Evolutionary conservation across 2,888 invertebrate species (phyloP).

Genomic region (Silvanus unidentatus): DNA sequence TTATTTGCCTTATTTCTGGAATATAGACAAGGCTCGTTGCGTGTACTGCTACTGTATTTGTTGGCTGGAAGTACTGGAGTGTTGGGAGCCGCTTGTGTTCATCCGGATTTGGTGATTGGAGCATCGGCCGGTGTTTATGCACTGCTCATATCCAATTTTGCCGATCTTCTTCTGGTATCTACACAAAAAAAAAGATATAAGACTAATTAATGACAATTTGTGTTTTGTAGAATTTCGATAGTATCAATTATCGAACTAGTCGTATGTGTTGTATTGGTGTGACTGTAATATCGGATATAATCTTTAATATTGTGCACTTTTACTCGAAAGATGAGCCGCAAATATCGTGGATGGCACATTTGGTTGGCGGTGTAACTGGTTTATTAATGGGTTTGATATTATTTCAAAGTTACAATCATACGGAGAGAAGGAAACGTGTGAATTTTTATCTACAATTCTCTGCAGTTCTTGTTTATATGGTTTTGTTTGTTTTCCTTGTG

Average conservation of each 20-base stretch:
- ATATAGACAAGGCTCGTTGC: constrained; percentile 68
- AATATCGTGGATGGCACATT: constrained; percentile 68
- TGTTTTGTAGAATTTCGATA: constrained; percentile 45
- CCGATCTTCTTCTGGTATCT: constrained; percentile 66
- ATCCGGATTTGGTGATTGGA: constrained; percentile 76
- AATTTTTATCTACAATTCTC: constrained; percentile 9
- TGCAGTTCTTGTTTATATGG: constrained; percentile 12
- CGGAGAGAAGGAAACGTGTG: constrained; percentile 12
- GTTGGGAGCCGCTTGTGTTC: constrained; percentile 67
- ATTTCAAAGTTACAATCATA: constrained; percentile 44
- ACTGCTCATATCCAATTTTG: constrained; percentile 76
- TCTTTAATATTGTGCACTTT: constrained; percentile 49
- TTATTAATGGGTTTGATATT: constrained; percentile 57
- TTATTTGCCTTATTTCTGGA: constrained; percentile 55
- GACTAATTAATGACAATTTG: constrained; percentile 14
- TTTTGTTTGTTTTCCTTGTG: constrained; percentile 15
- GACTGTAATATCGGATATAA: constrained; percentile 60
- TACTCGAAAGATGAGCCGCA: constrained; percentile 46
- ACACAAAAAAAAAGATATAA: background rate
- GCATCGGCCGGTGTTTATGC: constrained; percentile 90
- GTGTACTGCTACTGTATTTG: constrained; percentile 65
- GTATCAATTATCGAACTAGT: constrained; percentile 47
- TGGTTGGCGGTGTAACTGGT: constrained; percentile 63
- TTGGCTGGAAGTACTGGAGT: constrained; percentile 72
- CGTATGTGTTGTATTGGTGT: constrained; percentile 57